A percentile compares a stretch with the other conserved stretches of the same genome.
Conservation (phyloP, 2,888 invertebrate genomes). For the Cheilosia scutellata region DNA sequence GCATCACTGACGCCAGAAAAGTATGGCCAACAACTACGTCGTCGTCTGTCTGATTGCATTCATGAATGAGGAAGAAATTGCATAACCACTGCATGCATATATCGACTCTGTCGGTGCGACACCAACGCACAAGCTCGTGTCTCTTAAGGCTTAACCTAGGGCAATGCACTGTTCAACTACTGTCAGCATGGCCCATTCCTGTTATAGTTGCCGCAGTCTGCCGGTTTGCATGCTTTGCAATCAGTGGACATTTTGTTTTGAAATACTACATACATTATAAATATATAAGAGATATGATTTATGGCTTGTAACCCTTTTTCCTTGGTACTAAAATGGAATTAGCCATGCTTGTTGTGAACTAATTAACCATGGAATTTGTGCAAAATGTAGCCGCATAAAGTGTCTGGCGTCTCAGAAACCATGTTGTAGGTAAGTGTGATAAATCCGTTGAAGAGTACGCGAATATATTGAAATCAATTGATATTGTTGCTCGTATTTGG, state of each 20-base stretch:
- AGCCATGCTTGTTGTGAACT: slow-evolving; percentile 43
- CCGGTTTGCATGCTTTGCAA: slow-evolving; percentile 30
- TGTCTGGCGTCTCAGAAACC: slow-evolving; percentile 9
- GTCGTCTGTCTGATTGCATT: slow-evolving; percentile 64
- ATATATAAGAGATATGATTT: slow-evolving; percentile 23
- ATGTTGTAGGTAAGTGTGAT: slow-evolving; percentile 14
- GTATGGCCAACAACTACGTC: slow-evolving; percentile 56
- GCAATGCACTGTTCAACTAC: slow-evolving; percentile 56
- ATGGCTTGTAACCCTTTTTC: slow-evolving; percentile 15
- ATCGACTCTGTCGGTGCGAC: slow-evolving; percentile 48
- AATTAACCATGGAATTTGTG: slow-evolving; percentile 49
- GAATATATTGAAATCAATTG: slow-evolving; percentile 31
- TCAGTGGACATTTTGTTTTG: slow-evolving; percentile 54
- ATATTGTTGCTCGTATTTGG: slow-evolving; percentile 24
- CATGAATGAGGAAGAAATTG: slow-evolving; percentile 74
- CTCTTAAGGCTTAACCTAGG: slow-evolving; percentile 38
- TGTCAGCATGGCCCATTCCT: slow-evolving; percentile 23
- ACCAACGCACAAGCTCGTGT: slow-evolving; percentile 54
- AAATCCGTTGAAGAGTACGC: slow-evolving; percentile 2
- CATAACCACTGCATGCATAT: slow-evolving; percentile 45
- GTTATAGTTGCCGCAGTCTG: slow-evolving; percentile 3
- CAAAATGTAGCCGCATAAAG: slow-evolving; percentile 7
- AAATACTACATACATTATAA: neutral
- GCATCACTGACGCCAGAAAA: slow-evolving; percentile 64
- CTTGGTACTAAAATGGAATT: slow-evolving; percentile 49